Conservation (phyloP, 2,113 vertebrate species). For the Notechis scutatus region DNA sequence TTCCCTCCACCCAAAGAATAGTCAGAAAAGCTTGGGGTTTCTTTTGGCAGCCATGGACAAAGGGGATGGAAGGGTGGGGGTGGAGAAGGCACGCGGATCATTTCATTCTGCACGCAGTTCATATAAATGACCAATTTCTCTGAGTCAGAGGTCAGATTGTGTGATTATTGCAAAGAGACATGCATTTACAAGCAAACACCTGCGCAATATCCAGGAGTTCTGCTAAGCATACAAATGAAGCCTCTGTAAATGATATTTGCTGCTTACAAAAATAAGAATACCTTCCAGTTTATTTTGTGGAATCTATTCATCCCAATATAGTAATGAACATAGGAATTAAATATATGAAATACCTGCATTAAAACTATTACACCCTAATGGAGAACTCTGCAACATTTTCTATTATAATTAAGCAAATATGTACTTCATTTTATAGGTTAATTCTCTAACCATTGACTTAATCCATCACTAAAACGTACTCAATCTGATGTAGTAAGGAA, state of each 20-base stretch:
- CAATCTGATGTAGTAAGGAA: background rate
- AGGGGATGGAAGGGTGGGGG: too few species aligned
- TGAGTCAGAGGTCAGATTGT: background rate
- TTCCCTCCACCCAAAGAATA: background rate
- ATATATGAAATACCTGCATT: background rate
- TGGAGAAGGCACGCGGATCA: background rate
- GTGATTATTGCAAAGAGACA: slow-evolving; percentile 26
- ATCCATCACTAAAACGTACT: background rate
- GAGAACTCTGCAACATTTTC: background rate
- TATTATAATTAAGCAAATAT: background rate
- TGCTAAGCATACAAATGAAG: slow-evolving; percentile 5
- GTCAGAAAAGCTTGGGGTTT: background rate
- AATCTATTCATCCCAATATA: background rate
- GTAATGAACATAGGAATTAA: background rate
- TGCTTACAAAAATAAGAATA: background rate
- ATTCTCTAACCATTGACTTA: background rate
- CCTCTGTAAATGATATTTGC: background rate
- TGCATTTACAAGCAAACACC: background rate
- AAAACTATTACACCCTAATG: background rate
- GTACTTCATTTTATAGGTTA: background rate
- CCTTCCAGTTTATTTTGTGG: background rate
- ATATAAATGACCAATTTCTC: slow-evolving; percentile 10
- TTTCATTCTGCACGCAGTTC: background rate
- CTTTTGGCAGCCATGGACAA: background rate
- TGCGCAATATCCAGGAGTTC: background rate